These are phyloP conservation scores for Drosophila mayaguana DNA, from an alignment of 2,888 invertebrate genomes.

Conservation along the genomic window DNA sequence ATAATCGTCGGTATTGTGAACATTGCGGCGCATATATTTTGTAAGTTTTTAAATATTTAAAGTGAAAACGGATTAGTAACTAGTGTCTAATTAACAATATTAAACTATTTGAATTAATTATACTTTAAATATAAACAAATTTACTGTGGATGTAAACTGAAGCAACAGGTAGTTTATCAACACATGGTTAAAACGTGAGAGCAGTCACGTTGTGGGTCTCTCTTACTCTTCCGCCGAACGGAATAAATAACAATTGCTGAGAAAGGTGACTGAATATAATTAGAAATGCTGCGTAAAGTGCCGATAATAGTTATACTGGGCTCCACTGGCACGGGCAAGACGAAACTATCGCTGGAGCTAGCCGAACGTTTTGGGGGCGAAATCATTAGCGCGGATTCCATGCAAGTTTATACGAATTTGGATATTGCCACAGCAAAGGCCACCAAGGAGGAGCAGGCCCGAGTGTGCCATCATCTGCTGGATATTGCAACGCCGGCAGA, in stretches of 20 bases:
- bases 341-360: conserved; percentile 96
- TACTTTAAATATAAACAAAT: background rate
- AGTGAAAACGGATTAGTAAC: background rate
- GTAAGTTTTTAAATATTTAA: conserved; percentile 29
- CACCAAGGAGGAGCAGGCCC: conserved; percentile 90
- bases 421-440: conserved; percentile 98
- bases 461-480: conserved; percentile 94
- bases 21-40: conserved; percentile 12
- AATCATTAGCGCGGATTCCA: conserved; percentile 99
- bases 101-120: background rate
- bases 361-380: conserved; percentile 94
- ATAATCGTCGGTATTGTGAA: conserved; percentile 8
- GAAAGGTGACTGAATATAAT: conserved; percentile 24
- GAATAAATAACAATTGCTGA: conserved; percentile 20
- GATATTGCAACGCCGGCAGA: conserved; percentile 93
- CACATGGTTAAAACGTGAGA: conserved; percentile 46
- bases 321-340: conserved; percentile 98
- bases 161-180: conserved; percentile 48
- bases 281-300: conserved; percentile 86
- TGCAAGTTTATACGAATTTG: conserved; percentile 98
- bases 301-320: conserved; percentile 96
- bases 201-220: conserved; percentile 10
- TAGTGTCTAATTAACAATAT: background rate
- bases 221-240: conserved; percentile 4
- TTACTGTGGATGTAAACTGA: background rate